phyloP scores from a whole-genome alignment of 2,797 vertebrate species.

The Tokudaia muenninki region DNA sequence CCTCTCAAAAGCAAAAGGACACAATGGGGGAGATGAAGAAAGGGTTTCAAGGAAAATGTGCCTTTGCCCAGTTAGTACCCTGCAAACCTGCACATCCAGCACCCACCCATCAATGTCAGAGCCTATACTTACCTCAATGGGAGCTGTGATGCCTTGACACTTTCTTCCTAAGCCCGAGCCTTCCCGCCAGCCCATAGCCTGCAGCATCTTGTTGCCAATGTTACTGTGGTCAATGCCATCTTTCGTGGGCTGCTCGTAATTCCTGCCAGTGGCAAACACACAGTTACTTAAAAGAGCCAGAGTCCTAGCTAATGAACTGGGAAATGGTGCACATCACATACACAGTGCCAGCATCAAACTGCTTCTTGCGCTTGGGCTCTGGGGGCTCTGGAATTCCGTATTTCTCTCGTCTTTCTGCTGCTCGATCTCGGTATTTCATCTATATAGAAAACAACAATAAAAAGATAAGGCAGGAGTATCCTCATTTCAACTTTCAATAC shows the following conservation, averaged over 20 bases:
- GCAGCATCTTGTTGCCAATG: constrained; percentile 99
- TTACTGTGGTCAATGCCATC: constrained; percentile 98
- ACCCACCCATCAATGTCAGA: neutral
- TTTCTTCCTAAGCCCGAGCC: constrained; percentile 97
- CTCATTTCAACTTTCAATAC: neutral
- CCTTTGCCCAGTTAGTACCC: neutral
- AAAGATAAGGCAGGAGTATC: neutral
- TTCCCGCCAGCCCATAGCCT: constrained; percentile 99
- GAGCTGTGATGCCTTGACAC: constrained; percentile 98
- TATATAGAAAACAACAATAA: constrained; percentile 74
- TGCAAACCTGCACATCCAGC: neutral
- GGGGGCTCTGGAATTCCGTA: constrained; percentile 98
- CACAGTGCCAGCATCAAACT: constrained; percentile 93
- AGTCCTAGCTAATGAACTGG: fast-evolving
- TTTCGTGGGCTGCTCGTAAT: constrained; percentile 99
- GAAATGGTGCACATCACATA: constrained; percentile 85
- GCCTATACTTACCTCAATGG: constrained; percentile 93
- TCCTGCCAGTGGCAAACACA: constrained; percentile 88
- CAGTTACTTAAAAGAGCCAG: constrained; percentile 51
- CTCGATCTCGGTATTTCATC: constrained; percentile 98
- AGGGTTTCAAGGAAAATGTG: neutral
- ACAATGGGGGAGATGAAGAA: neutral
- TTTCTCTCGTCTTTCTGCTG: constrained; percentile 98
- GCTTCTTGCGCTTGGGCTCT: constrained; percentile 97
- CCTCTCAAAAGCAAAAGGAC: neutral